Evolutionary conservation across 2,113 vertebrate species (phyloP).

Genomic region (Sapayoa aenigma): DNA sequence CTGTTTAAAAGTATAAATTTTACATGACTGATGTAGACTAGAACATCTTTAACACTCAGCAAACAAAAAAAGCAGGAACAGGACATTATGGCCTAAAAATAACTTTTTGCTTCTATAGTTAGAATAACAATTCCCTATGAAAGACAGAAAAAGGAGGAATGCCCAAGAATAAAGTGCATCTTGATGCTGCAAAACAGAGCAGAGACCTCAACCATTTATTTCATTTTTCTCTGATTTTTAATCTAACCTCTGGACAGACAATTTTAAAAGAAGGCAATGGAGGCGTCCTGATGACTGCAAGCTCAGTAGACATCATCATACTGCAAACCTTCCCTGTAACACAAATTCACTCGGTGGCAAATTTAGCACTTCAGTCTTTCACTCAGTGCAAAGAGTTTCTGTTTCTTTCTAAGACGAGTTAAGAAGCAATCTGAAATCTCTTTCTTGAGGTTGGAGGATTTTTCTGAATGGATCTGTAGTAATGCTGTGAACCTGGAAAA

Average conservation of each 20-base stretch:
- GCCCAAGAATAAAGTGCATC: neutral
- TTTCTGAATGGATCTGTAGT: constrained; percentile 69
- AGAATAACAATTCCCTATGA: neutral
- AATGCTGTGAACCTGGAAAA: constrained; percentile 73
- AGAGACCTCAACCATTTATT: neutral
- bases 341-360: neutral
- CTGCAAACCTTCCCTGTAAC: neutral
- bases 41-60: neutral
- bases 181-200: neutral
- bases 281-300: neutral
- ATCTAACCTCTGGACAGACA: neutral
- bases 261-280: neutral
- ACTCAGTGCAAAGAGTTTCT: neutral
- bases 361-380: neutral
- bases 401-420: neutral
- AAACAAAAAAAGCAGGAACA: neutral
- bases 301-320: neutral
- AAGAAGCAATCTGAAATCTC: constrained; percentile 74
- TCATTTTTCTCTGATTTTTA: neutral
- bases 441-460: constrained; percentile 61
- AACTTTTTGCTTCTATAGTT: neutral
- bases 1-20: neutral
- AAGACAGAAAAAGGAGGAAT: neutral
- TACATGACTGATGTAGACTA: neutral
- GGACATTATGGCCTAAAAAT: neutral